Percentiles rank a stretch among this genome's conserved stretches.
These are phyloP conservation scores for Eristalinus aeneus DNA, from an alignment of 2,888 invertebrate species.

Conservation along the genomic window DNA sequence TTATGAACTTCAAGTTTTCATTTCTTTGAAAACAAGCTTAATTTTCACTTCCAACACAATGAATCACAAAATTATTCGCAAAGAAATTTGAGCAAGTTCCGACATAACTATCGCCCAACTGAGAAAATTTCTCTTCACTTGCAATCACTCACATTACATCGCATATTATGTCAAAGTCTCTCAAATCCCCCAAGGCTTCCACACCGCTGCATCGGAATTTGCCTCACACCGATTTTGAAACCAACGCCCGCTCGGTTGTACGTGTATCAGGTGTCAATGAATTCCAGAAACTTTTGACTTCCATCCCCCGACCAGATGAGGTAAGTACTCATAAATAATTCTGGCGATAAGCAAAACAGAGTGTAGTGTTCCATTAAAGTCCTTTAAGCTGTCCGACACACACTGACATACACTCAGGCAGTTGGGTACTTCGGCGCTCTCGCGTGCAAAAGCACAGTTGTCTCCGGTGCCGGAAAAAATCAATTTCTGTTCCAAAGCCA, in stretches of 20 bases:
- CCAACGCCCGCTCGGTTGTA: not conserved
- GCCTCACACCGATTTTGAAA: not conserved
- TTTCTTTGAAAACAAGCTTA: too few relatives aligned
- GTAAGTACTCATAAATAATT: slow-evolving; percentile 57
- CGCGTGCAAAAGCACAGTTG: not conserved
- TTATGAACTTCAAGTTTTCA: too few relatives aligned
- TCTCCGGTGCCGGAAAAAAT: not conserved
- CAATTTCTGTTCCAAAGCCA: slow-evolving; percentile 3
- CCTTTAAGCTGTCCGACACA: slow-evolving; percentile 14
- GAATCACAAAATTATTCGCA: too few relatives aligned
- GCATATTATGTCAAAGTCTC: not conserved
- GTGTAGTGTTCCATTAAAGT: not conserved
- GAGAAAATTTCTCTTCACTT: not conserved
- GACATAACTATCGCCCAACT: too few relatives aligned
- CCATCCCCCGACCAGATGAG: not conserved
- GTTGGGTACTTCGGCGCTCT: too few relatives aligned
- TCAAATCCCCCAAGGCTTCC: not conserved
- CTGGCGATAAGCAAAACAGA: slow-evolving; percentile 33
- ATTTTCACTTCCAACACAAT: too few relatives aligned
- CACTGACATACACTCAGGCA: not conserved
- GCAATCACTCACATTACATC: not conserved
- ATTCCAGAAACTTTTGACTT: not conserved
- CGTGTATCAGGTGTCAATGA: not conserved
- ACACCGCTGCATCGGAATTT: not conserved
- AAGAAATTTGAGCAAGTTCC: too few relatives aligned